Evolutionary conservation across 2,888 invertebrate genomes (phyloP).

Genomic region (Polietes domitor): DNA sequence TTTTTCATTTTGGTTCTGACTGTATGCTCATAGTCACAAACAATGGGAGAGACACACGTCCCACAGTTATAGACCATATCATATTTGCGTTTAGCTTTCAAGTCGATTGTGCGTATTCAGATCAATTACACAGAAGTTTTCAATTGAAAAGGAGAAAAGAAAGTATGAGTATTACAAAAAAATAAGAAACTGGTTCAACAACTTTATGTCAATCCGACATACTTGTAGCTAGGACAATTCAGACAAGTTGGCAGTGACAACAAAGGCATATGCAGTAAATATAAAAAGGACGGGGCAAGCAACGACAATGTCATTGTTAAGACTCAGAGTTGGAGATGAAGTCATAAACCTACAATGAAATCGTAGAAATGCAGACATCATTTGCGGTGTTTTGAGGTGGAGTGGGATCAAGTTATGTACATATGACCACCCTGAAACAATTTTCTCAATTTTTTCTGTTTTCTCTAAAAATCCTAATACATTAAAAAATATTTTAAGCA

Average conservation of each 20-base stretch:
- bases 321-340: constrained; percentile 54
- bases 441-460: too few species aligned
- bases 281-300: neutral
- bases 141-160: neutral
- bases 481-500: too few species aligned
- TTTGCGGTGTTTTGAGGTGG: constrained; percentile 33
- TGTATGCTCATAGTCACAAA: too few species aligned
- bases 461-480: too few species aligned
- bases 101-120: neutral
- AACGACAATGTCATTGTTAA: constrained; percentile 38
- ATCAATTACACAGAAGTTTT: neutral
- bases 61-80: neutral
- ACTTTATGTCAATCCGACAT: neutral
- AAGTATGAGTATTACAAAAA: neutral
- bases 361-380: constrained; percentile 34
- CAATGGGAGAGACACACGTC: neutral
- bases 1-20: too few species aligned
- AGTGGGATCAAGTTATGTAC: neutral
- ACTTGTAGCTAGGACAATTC: neutral
- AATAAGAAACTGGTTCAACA: neutral
- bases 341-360: constrained; percentile 44
- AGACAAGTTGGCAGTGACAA: neutral
- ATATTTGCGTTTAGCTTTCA: neutral
- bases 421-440: too few species aligned
- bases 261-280: neutral